Percentiles rank a stretch among this genome's conserved stretches.
phyloP scores from a whole-genome alignment of 2,888 invertebrate genomes.

The Bombylius major region DNA sequence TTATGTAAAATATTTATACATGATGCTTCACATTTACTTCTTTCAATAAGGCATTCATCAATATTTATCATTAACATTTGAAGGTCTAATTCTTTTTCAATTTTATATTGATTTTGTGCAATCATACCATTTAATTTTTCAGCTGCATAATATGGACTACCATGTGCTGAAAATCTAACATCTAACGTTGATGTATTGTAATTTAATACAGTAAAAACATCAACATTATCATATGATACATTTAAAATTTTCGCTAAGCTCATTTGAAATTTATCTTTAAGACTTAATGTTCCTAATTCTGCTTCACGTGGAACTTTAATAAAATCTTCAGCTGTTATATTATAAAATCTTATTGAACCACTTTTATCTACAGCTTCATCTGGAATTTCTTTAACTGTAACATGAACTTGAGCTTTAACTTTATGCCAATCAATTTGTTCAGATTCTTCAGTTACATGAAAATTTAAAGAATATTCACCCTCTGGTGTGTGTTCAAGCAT shows the following conservation, averaged over 20 bases:
- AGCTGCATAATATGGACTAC: conserved; percentile 83
- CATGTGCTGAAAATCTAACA: conserved; percentile 84
- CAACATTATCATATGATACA: conserved; percentile 69
- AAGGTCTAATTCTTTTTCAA: conserved; percentile 58
- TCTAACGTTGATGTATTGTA: conserved; percentile 54
- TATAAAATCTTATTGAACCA: conserved; percentile 76
- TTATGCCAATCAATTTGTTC: conserved; percentile 47
- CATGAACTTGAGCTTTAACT: conserved; percentile 74
- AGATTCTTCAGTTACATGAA: conserved; percentile 57
- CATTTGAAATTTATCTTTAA: conserved; percentile 38
- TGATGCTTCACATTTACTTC: conserved; percentile 54
- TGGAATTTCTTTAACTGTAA: conserved; percentile 75
- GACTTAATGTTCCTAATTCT: conserved; percentile 22
- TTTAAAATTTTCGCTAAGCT: conserved; percentile 59
- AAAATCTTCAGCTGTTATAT: conserved; percentile 76
- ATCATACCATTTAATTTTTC: conserved; percentile 79
- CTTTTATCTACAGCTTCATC: conserved; percentile 87
- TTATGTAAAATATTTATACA: conserved; percentile 69
- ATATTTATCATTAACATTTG: conserved; percentile 81
- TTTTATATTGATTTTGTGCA: conserved; percentile 53
- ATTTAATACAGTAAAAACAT: conserved; percentile 83
- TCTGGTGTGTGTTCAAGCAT: conserved; percentile 65
- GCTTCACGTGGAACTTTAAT: conserved; percentile 41
- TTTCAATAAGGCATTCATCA: conserved; percentile 76
- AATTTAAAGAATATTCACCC: conserved; percentile 62